These are phyloP conservation scores for Achlya flavicornis DNA, from an alignment of 2,888 invertebrate genomes.

Conservation along the genomic window DNA sequence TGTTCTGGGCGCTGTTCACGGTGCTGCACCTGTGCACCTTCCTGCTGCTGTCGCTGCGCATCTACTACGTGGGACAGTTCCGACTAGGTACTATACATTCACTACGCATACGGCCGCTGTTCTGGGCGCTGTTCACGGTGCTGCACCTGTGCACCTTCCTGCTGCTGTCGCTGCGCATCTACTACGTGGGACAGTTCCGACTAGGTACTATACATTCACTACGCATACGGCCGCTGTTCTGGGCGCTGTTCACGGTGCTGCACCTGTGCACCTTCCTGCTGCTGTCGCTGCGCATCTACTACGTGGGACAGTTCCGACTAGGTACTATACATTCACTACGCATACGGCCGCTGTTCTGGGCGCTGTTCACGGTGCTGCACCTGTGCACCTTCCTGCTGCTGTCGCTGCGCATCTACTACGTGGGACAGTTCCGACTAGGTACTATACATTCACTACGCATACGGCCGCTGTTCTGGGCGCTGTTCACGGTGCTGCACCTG, in stretches of 20 bases:
- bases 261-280: conserved; percentile 88
- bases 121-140: conserved; percentile 91
- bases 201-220: conserved; percentile 75
- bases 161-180: conserved; percentile 88
- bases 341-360: no score
- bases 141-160: conserved; percentile 88
- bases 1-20: conserved; percentile 91
- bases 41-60: conserved; percentile 87
- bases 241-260: conserved; percentile 89
- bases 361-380: no score
- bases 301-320: conserved; percentile 90
- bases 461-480: no score
- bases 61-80: conserved; percentile 92
- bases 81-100: conserved; percentile 81
- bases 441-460: no score
- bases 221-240: conserved; percentile 85
- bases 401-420: no score
- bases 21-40: conserved; percentile 88
- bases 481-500: no score
- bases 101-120: conserved; percentile 74
- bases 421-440: no score
- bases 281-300: conserved; percentile 89
- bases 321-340: conserved; percentile 64
- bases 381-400: no score
- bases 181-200: conserved; percentile 91